Percentiles rank a stretch among this genome's conserved stretches.
Evolutionary conservation across 2,797 vertebrate genomes (phyloP).

Genomic region (Muraenolepis orangiensis): DNA sequence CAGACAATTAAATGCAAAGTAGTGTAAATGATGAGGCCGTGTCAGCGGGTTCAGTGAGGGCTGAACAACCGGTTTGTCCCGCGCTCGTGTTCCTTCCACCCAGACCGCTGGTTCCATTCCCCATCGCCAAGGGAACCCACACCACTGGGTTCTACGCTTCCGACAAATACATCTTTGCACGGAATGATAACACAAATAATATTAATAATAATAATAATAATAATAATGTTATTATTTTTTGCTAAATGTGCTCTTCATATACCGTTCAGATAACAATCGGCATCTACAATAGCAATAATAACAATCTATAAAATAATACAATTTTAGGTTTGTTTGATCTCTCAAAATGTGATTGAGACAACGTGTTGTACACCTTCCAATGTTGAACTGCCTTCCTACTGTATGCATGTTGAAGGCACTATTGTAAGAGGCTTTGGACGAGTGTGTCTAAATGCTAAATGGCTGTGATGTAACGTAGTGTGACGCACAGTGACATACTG

Average conservation of each 20-base stretch:
- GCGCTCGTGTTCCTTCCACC: not conserved
- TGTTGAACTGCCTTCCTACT: no score
- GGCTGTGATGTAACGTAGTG: not conserved
- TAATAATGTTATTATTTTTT: not conserved
- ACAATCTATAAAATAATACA: not conserved
- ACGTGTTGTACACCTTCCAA: no score
- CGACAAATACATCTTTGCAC: not conserved
- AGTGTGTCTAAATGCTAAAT: no score
- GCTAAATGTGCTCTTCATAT: not conserved
- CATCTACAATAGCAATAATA: not conserved
- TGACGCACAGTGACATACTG: not conserved
- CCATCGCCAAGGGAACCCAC: not conserved
- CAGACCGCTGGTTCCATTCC: not conserved
- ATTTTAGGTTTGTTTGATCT: no score
- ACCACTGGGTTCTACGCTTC: not conserved
- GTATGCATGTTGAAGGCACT: no score
- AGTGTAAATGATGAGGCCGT: conserved; percentile 26
- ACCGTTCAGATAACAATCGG: not conserved
- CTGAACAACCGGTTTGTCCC: not conserved
- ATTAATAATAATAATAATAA: not conserved
- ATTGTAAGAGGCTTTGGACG: no score
- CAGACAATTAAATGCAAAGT: conserved; percentile 51
- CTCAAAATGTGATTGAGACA: not conserved
- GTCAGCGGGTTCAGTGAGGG: conserved; percentile 7
- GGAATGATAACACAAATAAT: not conserved